These are phyloP conservation scores for Biston betularia DNA, from an alignment of 2,888 invertebrate species.

Conservation along the genomic window DNA sequence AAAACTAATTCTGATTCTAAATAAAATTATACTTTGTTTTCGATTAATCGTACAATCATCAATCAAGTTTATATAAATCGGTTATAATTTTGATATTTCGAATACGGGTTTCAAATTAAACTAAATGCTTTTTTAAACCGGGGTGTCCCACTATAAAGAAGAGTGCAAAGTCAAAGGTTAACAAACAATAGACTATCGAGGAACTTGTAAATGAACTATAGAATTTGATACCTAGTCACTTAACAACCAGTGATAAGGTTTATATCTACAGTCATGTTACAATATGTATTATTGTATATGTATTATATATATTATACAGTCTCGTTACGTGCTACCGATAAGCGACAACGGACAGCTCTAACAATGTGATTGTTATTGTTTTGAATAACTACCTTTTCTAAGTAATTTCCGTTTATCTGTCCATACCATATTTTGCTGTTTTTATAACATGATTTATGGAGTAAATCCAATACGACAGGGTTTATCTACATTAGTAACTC, in stretches of 20 bases:
- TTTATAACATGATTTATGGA: neutral
- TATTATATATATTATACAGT: neutral
- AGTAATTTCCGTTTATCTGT: neutral
- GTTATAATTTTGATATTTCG: neutral
- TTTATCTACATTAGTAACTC: too few species aligned
- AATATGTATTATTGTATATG: neutral
- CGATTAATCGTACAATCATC: neutral
- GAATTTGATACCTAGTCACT: slow-evolving; percentile 13
- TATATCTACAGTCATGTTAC: slow-evolving; percentile 5
- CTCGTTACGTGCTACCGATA: slow-evolving; percentile 6
- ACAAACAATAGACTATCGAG: slow-evolving; percentile 10
- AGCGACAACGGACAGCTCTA: neutral
- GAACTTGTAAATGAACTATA: slow-evolving; percentile 24
- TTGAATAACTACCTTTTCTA: neutral
- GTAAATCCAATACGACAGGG: neutral
- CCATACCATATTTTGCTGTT: neutral
- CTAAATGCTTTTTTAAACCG: neutral
- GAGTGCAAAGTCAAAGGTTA: neutral
- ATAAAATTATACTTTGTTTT: too few species aligned
- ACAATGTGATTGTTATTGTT: slow-evolving; percentile 7
- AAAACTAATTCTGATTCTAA: too few species aligned
- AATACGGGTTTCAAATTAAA: neutral
- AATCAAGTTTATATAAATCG: neutral
- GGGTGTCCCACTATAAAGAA: neutral
- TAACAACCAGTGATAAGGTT: slow-evolving; percentile 7